A percentile compares a stretch with the other conserved stretches of the same genome.
phyloP scores from a whole-genome alignment of 2,888 invertebrate species.

The Ormyrus nitidulus region DNA sequence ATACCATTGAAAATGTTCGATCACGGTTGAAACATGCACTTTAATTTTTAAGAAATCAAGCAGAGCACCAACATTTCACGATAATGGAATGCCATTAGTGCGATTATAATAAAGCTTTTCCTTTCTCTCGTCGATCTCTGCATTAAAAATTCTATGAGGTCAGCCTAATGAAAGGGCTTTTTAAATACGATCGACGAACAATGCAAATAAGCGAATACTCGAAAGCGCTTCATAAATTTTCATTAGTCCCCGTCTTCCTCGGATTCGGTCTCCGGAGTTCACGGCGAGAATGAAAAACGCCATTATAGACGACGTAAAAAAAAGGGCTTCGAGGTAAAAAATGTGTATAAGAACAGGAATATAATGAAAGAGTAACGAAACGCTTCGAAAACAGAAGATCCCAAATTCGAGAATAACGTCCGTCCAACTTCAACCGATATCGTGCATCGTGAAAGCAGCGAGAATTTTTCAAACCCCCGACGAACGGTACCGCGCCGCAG shows the following conservation, averaged over 20 bases:
- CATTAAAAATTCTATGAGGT: conserved; percentile 29
- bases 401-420: not conserved
- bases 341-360: not conserved
- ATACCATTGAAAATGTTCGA: too few species aligned
- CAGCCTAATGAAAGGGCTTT: conserved; percentile 15
- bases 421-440: too few species aligned
- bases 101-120: not conserved
- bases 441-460: too few species aligned
- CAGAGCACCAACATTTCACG: too few species aligned
- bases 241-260: not conserved
- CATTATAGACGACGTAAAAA: not conserved
- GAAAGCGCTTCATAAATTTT: conserved; percentile 46
- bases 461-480: too few species aligned
- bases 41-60: too few species aligned
- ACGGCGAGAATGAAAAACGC: conserved; percentile 6
- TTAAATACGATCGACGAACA: conserved; percentile 17
- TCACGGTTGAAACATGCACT: too few species aligned
- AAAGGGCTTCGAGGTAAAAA: conserved; percentile 11
- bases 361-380: conserved; percentile 3
- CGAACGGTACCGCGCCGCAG: too few species aligned
- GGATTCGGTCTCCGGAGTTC: conserved; percentile 15
- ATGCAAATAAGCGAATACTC: conserved; percentile 42
- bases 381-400: not conserved
- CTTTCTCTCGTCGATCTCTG: not conserved
- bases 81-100: too few species aligned